A percentile compares a stretch with the other conserved stretches of the same genome.
Conservation (phyloP, 2,797 vertebrate species). For the Cottoperca gobio region DNA sequence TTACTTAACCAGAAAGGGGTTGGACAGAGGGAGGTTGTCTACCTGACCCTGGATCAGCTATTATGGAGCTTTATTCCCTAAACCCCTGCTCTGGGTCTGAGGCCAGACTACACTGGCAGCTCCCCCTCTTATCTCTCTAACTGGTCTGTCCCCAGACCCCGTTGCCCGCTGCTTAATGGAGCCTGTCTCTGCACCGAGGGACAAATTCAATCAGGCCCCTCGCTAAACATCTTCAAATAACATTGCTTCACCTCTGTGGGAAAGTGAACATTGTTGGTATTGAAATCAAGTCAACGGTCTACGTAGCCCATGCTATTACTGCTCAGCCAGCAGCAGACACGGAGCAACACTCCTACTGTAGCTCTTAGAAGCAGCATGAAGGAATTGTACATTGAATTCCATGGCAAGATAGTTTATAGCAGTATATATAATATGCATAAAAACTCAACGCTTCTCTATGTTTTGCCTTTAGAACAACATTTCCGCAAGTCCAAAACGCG, state of each 20-base stretch:
- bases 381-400: background rate
- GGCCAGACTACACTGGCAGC: constrained; percentile 72
- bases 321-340: background rate
- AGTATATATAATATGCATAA: background rate
- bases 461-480: background rate
- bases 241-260: constrained; percentile 51
- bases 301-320: constrained; percentile 8
- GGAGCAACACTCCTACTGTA: background rate
- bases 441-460: background rate
- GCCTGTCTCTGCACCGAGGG: constrained; percentile 68
- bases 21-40: constrained; percentile 75
- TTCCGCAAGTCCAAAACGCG: background rate
- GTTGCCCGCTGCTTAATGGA: constrained; percentile 81
- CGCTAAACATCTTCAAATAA: constrained; percentile 75
- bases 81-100: constrained; percentile 77
- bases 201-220: constrained; percentile 75
- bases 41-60: constrained; percentile 83
- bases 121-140: constrained; percentile 75
- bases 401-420: background rate
- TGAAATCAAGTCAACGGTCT: constrained; percentile 49
- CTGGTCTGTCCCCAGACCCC: constrained; percentile 76
- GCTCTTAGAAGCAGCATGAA: background rate
- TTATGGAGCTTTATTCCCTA: constrained; percentile 85
- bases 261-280: constrained; percentile 51
- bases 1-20: constrained; percentile 83